phyloP scores from a whole-genome alignment of 2,888 invertebrate genomes.

The Caenorhabditis imperialis region DNA sequence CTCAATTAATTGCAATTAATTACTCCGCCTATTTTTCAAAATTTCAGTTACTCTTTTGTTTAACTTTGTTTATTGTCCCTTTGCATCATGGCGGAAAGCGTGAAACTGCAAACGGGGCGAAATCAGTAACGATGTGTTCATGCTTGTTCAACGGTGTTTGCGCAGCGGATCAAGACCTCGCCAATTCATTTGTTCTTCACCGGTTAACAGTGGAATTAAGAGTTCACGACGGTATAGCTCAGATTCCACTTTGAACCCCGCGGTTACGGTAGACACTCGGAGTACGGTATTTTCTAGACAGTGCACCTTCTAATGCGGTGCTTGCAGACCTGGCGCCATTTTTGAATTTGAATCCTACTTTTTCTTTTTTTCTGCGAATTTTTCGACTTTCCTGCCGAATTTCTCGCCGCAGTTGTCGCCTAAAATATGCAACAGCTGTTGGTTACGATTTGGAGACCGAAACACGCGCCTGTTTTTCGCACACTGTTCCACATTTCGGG shows the following conservation, averaged over 20 bases:
- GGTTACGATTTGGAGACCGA: constrained; percentile 21
- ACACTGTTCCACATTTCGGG: constrained; percentile 54
- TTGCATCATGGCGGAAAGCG: no score
- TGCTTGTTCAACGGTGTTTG: constrained; percentile 45
- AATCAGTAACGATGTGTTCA: constrained; percentile 39
- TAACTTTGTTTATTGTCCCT: not conserved
- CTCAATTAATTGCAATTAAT: not conserved
- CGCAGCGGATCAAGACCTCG: constrained; percentile 25
- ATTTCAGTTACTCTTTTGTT: not conserved
- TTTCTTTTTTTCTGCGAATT: constrained; percentile 5
- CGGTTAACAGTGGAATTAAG: constrained; percentile 48
- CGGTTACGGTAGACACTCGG: not conserved
- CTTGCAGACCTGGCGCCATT: constrained; percentile 5
- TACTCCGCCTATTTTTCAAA: no score
- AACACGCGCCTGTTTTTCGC: constrained; percentile 50
- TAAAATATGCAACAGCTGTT: constrained; percentile 34
- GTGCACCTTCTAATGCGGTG: not conserved
- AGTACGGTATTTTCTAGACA: not conserved
- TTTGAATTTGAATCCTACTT: constrained; percentile 9
- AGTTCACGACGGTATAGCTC: constrained; percentile 38
- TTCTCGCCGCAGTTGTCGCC: not conserved
- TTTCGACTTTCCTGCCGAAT: no score
- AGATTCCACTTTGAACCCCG: constrained; percentile 16
- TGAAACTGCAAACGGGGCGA: constrained; percentile 10
- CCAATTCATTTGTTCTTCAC: constrained; percentile 34